Evolutionary conservation across 2,797 vertebrate species (phyloP), one percentile per base, ranked within the genome.

Genomic region (Aeoliscus strigatus): DNA sequence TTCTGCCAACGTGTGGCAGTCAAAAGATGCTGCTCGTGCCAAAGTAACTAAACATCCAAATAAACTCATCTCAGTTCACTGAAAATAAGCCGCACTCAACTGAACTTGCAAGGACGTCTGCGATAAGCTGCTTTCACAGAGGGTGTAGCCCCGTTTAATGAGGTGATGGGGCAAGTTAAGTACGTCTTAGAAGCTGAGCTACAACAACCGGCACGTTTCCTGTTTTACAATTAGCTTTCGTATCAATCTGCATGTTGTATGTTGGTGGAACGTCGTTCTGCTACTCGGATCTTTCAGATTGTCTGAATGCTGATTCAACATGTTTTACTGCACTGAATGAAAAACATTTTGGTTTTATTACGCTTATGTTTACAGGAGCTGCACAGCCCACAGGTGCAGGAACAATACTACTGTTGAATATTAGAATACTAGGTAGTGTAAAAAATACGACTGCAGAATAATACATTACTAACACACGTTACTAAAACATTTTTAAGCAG

Each of bases 41-140:
- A n/a, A 38, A 16, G 14, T 41, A 52, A 56, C 28, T 55, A 31
- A 27, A 39, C 53, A 36, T 30, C 17, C 26, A 41, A 37, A 34
- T 55, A 5, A 49, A 14, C 35, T 36, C 12, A 40, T 50, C 33
- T 57, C 13, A 32, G 27, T 48, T 41, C 29, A 58, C n/a, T 42
- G 8, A 56, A 47, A 38, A 8, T 30, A 48, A 49, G 36, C 43
- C 7, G 39, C 47, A 46, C 53, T 59, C 24, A 46, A 17, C 34
- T 56, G 34, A 66, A 60, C 39, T 60, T 52, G 30, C 61, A 57
- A 74, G 38, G 37, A 58, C 55, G 40, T 46, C 39, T 57, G 32
- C 38, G 46, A 61, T 66, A 46, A 70, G 51, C 53, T 51, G 45
- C 41, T 66, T 50, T 51, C 54, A 15, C 21, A 14, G 47, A 45